phyloP scores from a whole-genome alignment of 2,113 vertebrate species.

The Caretta caretta region DNA sequence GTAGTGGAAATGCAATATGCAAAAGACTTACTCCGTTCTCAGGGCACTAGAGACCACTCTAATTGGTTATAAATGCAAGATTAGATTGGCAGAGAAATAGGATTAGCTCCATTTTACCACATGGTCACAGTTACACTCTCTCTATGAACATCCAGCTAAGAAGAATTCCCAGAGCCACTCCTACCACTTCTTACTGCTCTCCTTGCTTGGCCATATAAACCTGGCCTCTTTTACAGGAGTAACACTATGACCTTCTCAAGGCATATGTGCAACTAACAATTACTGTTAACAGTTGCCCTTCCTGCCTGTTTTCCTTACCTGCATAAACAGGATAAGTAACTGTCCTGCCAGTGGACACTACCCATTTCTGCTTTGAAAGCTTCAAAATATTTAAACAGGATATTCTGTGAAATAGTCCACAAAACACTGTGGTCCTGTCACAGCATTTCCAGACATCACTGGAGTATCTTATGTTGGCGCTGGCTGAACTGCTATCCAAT shows the following conservation, averaged over 20 bases:
- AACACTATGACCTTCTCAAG: slow-evolving; percentile 41
- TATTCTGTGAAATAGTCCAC: not conserved
- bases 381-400: not conserved
- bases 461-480: not conserved
- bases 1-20: slow-evolving; percentile 19
- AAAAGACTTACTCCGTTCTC: not conserved
- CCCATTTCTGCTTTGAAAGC: not conserved
- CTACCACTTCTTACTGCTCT: slow-evolving; percentile 55
- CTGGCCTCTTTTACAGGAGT: slow-evolving; percentile 32
- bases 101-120: slow-evolving; percentile 45
- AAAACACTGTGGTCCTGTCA: not conserved
- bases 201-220: slow-evolving; percentile 39
- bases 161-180: slow-evolving; percentile 62
- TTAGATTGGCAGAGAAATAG: not conserved
- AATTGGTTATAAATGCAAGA: not conserved
- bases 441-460: not conserved
- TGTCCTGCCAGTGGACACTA: not conserved
- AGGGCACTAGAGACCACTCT: not conserved
- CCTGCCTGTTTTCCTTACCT: not conserved
- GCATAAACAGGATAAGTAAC: slow-evolving; percentile 6
- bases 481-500: not conserved
- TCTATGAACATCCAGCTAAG: slow-evolving; percentile 53
- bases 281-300: slow-evolving; percentile 1
- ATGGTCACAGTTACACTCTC: slow-evolving; percentile 45
- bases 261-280: not conserved